phyloP scores from a whole-genome alignment of 2,797 vertebrate species.

The Darevskia mixta region DNA sequence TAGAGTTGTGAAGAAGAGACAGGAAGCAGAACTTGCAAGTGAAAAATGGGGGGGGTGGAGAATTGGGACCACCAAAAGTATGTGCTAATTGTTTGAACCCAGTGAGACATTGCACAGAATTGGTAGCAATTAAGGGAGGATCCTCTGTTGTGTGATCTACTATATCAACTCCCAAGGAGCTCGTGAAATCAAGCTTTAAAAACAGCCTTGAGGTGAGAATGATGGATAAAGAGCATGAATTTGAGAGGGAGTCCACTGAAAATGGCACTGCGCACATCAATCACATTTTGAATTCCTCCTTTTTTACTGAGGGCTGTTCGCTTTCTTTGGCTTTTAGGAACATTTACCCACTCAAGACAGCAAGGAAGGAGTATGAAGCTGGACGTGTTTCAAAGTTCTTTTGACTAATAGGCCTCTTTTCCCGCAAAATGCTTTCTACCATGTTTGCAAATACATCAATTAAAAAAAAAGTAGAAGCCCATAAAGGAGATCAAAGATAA shows the following conservation, averaged over 20 bases:
- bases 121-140: not conserved
- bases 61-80: not conserved
- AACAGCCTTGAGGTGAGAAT: not conserved
- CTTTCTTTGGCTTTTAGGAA: constrained; percentile 4
- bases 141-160: not conserved
- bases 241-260: rapidly evolving
- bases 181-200: not conserved
- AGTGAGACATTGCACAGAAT: not conserved
- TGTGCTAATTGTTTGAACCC: not conserved
- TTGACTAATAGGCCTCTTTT: not conserved
- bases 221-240: not conserved
- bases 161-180: not conserved
- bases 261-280: not conserved
- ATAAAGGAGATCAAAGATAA: not conserved
- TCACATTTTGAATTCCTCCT: not conserved
- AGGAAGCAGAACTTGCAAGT: not conserved
- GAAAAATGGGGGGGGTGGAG: not conserved
- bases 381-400: not conserved
- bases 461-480: not conserved
- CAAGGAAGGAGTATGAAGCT: not conserved
- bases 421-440: not conserved
- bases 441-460: not conserved
- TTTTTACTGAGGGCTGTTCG: not conserved
- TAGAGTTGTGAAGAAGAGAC: too few relatives aligned
- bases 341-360: not conserved